phyloP scores from a whole-genome alignment of 2,113 vertebrate genomes.

The Zosterops borbonicus region DNA sequence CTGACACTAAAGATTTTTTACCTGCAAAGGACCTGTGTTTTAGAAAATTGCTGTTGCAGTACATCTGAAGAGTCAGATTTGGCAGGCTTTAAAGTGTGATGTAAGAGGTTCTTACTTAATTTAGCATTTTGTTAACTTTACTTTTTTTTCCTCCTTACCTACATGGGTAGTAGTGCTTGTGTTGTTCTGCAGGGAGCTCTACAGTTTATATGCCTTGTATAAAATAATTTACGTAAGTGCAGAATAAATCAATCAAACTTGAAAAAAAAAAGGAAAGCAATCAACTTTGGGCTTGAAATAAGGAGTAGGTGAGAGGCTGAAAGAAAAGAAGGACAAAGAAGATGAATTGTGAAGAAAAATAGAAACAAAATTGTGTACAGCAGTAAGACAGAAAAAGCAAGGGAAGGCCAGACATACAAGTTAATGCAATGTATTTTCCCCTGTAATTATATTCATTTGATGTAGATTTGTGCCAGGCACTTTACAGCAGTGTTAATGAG shows the following conservation, averaged over 20 bases:
- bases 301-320: not conserved
- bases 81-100: constrained; percentile 47
- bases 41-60: constrained; percentile 11
- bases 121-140: constrained; percentile 36
- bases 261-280: not conserved
- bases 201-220: not conserved
- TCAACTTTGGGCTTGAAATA: not conserved
- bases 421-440: constrained; percentile 7
- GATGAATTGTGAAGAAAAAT: not conserved
- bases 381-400: not conserved
- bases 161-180: not conserved
- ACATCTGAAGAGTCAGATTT: constrained; percentile 30
- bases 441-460: constrained; percentile 46
- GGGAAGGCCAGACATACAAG: not conserved
- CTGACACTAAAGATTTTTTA: not conserved
- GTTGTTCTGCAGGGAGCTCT: not conserved
- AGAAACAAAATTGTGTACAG: not conserved
- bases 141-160: not conserved
- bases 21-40: not conserved
- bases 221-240: not conserved
- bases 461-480: constrained; percentile 36
- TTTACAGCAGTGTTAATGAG: constrained; percentile 38
- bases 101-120: constrained; percentile 54
- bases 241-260: constrained; percentile 30
- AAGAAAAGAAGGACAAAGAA: not conserved